These are phyloP conservation scores for Charina bottae DNA, from an alignment of 2,113 vertebrate genomes.

Conservation along the genomic window DNA sequence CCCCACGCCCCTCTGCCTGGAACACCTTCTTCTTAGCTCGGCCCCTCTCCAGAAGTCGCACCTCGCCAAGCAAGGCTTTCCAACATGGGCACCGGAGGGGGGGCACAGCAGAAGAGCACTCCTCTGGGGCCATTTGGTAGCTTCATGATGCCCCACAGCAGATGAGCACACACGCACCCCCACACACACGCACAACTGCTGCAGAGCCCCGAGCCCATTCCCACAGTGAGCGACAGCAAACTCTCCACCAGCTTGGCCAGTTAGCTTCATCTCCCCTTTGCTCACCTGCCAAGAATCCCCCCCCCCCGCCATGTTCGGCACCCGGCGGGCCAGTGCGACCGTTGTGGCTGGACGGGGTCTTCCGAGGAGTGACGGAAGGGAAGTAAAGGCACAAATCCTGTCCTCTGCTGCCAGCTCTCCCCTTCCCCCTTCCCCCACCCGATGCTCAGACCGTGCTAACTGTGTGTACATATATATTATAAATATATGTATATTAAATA, in stretches of 20 bases:
- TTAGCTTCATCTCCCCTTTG: no score
- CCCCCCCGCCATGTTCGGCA: no score
- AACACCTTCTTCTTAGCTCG: not conserved
- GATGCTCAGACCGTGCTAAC: slow-evolving; percentile 75
- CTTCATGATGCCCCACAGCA: not conserved
- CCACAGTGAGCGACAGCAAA: no score
- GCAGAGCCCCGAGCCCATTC: no score
- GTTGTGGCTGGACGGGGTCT: not conserved
- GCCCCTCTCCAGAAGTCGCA: no score
- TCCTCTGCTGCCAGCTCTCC: slow-evolving; percentile 11
- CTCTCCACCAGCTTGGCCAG: not conserved
- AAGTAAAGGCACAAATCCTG: no score
- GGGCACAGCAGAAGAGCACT: not conserved
- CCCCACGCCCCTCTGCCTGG: not conserved
- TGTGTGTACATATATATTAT: slow-evolving; percentile 80
- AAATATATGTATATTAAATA: slow-evolving; percentile 78
- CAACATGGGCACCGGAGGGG: not conserved
- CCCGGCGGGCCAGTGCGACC: no score
- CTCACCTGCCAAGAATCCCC: no score
- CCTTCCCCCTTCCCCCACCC: not conserved
- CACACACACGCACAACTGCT: no score
- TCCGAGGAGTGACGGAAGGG: not conserved
- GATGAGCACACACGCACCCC: no score
- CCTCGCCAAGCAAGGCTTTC: not conserved
- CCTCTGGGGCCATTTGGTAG: not conserved